Conservation (phyloP, 2,797 vertebrate genomes). For the Phalloptychus januarius region DNA sequence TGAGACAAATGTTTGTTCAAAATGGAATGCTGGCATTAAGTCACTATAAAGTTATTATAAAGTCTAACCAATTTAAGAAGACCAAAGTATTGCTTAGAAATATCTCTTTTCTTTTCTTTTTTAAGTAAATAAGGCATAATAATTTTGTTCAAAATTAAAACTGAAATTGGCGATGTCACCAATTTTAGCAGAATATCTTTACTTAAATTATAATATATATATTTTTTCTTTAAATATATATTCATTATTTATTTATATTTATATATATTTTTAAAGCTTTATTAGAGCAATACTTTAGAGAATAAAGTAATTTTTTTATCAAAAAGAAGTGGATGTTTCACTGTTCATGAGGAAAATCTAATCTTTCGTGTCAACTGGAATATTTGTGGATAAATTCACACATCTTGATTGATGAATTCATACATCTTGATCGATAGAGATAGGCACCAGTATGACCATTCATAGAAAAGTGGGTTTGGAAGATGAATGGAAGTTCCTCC, state of each 20-base stretch:
- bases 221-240: too few relatives aligned
- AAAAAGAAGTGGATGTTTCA: constrained; percentile 7
- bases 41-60: background rate
- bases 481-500: background rate
- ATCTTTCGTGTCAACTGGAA: background rate
- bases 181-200: background rate
- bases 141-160: background rate
- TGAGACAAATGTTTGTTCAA: constrained; percentile 16
- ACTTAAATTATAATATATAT: background rate
- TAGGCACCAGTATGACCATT: background rate
- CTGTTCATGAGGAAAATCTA: background rate
- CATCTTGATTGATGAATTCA: background rate
- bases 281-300: too few relatives aligned
- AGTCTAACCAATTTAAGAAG: background rate
- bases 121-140: too few relatives aligned
- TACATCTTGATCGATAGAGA: background rate
- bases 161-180: background rate
- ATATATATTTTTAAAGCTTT: too few relatives aligned
- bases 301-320: background rate
- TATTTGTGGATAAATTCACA: background rate
- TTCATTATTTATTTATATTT: too few relatives aligned
- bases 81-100: background rate
- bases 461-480: background rate
- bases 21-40: constrained; percentile 1
- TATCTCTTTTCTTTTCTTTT: too few relatives aligned